Evolutionary conservation across 2,113 vertebrate genomes (phyloP).

Genomic region (Vidua macroura): DNA sequence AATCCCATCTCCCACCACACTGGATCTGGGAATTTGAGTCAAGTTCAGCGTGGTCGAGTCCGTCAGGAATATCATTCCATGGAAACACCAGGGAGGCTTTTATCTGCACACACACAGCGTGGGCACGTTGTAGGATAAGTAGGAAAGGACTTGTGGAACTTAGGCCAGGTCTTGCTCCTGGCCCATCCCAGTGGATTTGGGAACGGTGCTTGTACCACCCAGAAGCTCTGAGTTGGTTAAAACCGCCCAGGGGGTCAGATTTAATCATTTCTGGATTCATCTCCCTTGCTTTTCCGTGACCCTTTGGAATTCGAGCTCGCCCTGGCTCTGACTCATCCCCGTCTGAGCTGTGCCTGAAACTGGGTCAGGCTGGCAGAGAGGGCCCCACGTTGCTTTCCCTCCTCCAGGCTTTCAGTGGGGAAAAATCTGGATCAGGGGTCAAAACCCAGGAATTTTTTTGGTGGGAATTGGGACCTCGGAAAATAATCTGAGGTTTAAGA

Average conservation of each 20-base stretch:
- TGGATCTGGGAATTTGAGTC: not conserved
- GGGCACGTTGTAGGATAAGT: too few species aligned
- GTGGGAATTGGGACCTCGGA: not conserved
- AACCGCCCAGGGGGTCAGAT: not conserved
- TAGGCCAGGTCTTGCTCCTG: not conserved
- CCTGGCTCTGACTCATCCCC: not conserved
- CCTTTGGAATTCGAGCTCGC: not conserved
- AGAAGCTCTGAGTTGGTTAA: not conserved
- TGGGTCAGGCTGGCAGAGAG: not conserved
- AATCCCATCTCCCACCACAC: accelerated
- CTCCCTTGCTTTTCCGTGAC: not conserved
- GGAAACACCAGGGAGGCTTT: not conserved
- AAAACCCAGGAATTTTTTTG: not conserved
- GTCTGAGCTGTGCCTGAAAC: not conserved
- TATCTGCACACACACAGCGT: accelerated
- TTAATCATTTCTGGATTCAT: not conserved
- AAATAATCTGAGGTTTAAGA: not conserved
- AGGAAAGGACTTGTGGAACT: not conserved
- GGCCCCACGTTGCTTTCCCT: not conserved
- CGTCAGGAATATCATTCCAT: too few species aligned
- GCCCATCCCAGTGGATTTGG: not conserved
- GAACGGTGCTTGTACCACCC: not conserved
- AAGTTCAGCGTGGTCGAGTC: not conserved
- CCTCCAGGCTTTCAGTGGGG: not conserved
- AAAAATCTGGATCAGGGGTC: not conserved